These are phyloP conservation scores for Zaprionus ghesquierei DNA, from an alignment of 1,140 invertebrate genomes.

Conservation along the genomic window DNA sequence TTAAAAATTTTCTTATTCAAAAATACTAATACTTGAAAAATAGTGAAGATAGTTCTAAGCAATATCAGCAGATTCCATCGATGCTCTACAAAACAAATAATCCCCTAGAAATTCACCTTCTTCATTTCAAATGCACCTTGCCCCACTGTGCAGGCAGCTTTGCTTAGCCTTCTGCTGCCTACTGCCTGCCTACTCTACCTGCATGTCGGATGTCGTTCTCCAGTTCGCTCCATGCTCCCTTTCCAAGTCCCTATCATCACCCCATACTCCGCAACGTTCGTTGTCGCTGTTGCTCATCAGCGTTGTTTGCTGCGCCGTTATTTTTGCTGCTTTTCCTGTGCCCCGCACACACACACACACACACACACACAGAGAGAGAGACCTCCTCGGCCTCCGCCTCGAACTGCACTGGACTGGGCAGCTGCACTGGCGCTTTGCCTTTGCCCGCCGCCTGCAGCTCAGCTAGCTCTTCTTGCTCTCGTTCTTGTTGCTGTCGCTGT, in stretches of 20 bases:
- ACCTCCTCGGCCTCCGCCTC: background rate
- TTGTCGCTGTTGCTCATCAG: conserved; percentile 72
- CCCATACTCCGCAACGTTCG: background rate
- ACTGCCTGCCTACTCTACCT: background rate
- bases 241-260: background rate
- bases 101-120: background rate
- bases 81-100: no score
- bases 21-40: no score
- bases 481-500: conserved; percentile 47
- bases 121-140: background rate
- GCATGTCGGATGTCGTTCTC: background rate
- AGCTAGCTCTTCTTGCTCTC: conserved; percentile 43
- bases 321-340: conserved; percentile 70
- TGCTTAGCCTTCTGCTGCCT: background rate
- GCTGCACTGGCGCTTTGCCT: background rate
- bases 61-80: no score
- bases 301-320: conserved; percentile 77
- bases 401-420: background rate
- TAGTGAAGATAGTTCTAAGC: no score
- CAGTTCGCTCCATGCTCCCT: background rate
- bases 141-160: conserved; percentile 5
- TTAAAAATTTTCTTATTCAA: no score
- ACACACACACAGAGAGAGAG: background rate
- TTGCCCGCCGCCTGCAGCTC: conserved; percentile 46
- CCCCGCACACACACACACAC: background rate